Conservation (phyloP, 1,140 invertebrate genomes). For the Zaprionus vittiger region DNA sequence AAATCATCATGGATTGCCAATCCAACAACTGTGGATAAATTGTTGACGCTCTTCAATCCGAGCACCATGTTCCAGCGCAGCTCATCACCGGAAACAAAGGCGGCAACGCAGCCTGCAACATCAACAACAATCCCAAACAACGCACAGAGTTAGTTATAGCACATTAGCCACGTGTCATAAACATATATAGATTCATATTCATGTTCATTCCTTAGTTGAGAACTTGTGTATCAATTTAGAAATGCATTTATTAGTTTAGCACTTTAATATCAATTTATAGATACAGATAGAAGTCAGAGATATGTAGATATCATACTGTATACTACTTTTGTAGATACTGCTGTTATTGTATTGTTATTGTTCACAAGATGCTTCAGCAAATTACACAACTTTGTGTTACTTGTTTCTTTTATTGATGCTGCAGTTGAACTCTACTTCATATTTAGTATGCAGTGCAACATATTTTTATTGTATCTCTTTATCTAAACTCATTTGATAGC, state of each 20-base stretch:
- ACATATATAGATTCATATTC: slow-evolving; percentile 10
- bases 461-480: no score
- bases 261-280: neutral
- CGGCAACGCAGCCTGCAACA: slow-evolving; percentile 21
- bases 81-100: slow-evolving; percentile 72
- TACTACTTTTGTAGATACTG: no score
- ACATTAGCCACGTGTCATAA: slow-evolving; percentile 1
- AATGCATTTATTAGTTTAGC: neutral
- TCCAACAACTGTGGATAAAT: slow-evolving; percentile 86
- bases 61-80: slow-evolving; percentile 85
- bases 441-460: no score
- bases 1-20: slow-evolving; percentile 86
- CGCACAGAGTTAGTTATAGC: slow-evolving; percentile 55
- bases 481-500: no score
- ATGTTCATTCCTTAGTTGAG: neutral
- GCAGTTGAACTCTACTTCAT: no score
- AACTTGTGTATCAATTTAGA: neutral
- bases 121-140: slow-evolving; percentile 42
- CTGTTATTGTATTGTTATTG: no score
- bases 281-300: neutral
- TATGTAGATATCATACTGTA: neutral
- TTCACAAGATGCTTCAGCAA: no score
- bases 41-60: slow-evolving; percentile 86
- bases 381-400: no score
- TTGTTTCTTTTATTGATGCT: no score